Conservation (phyloP, 1,140 invertebrate species). For the Probaryconus sp. region DNA sequence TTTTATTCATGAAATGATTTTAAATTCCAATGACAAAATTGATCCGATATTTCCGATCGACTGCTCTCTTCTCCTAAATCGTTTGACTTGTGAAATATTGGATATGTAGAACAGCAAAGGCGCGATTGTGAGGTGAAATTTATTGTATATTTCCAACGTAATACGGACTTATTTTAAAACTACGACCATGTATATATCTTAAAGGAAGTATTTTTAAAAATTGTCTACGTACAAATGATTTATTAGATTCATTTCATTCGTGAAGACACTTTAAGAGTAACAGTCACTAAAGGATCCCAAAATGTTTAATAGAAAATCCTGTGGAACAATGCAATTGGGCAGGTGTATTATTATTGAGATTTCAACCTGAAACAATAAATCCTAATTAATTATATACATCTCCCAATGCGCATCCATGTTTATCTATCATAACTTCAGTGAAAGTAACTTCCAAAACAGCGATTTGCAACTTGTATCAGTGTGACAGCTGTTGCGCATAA, state of each 20-base stretch:
- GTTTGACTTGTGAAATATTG: conserved; percentile 53
- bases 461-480: conserved; percentile 56
- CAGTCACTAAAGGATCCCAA: too few relatives aligned
- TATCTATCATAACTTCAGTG: conserved; percentile 54
- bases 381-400: conserved; percentile 51
- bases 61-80: conserved; percentile 47
- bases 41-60: conserved; percentile 50
- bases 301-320: too few relatives aligned
- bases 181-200: neutral
- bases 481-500: conserved; percentile 59
- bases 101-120: conserved; percentile 42
- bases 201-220: too few relatives aligned
- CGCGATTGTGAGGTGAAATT: conserved; percentile 33
- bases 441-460: conserved; percentile 52
- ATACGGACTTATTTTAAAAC: conserved; percentile 9
- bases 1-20: conserved; percentile 70
- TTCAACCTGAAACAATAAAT: conserved; percentile 36
- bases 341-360: conserved; percentile 39
- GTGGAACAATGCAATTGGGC: too few relatives aligned
- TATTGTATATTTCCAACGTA: conserved; percentile 40
- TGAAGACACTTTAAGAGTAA: too few relatives aligned
- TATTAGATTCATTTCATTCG: too few relatives aligned
- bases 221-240: too few relatives aligned
- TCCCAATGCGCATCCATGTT: conserved; percentile 32
- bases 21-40: conserved; percentile 65